Percentiles rank a stretch among this genome's conserved stretches.
Evolutionary conservation across 2,113 vertebrate species (phyloP).

Genomic region (Anhinga rufa): DNA sequence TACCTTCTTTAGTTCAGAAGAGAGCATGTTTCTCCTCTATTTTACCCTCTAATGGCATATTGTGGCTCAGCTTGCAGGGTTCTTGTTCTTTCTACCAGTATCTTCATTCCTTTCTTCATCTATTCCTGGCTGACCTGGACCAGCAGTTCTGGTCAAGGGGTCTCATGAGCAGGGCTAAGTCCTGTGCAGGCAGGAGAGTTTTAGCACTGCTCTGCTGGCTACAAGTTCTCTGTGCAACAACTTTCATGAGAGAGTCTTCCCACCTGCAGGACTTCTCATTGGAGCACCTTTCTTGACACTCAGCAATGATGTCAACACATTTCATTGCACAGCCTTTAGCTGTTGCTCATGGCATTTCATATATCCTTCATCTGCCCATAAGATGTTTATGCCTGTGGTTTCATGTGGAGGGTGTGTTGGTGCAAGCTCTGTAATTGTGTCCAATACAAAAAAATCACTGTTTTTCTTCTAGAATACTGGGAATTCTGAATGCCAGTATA

Average conservation of each 20-base stretch:
- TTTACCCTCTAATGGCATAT: not conserved
- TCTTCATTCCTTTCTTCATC: not conserved
- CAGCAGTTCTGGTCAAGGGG: not conserved
- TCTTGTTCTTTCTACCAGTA: not conserved
- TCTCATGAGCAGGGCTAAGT: not conserved
- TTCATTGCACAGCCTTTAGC: not conserved
- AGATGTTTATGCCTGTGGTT: not conserved
- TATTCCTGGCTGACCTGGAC: not conserved
- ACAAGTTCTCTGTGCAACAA: not conserved
- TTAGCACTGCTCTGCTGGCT: not conserved
- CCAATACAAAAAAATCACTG: not conserved
- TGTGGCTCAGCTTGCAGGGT: not conserved
- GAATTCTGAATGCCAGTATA: not conserved
- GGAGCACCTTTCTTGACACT: not conserved
- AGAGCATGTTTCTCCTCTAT: not conserved
- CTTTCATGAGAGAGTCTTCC: not conserved
- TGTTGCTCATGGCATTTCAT: not conserved
- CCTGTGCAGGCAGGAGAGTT: rapidly evolving
- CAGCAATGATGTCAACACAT: not conserved
- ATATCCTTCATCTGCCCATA: not conserved
- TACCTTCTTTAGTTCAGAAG: not conserved
- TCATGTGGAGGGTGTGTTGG: rapidly evolving
- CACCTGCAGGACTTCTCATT: not conserved
- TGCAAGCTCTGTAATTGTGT: not conserved
- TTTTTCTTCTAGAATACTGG: not conserved